Conservation (phyloP, 2,888 invertebrate species). For the Calameuta pallipes region DNA sequence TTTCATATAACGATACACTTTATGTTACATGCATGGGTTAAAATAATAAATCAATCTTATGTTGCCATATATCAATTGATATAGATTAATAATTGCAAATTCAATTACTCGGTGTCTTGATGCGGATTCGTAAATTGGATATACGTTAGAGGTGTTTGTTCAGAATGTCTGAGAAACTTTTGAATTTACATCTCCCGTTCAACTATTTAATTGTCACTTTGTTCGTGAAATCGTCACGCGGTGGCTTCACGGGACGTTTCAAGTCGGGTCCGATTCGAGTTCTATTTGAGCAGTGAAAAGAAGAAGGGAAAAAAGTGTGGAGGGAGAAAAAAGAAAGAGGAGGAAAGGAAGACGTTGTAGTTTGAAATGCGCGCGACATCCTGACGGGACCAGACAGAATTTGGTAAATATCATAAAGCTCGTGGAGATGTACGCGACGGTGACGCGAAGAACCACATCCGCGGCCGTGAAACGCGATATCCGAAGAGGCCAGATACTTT, state of each 20-base stretch:
- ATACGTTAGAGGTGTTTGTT: background rate
- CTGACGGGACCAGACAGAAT: slow-evolving; percentile 27
- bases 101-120: no score
- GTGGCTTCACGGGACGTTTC: slow-evolving; percentile 8
- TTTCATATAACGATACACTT: no score
- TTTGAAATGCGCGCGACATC: slow-evolving; percentile 11
- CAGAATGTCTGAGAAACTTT: background rate
- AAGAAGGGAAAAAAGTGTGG: background rate
- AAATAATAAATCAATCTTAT: no score
- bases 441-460: slow-evolving; percentile 26
- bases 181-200: background rate
- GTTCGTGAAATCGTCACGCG: slow-evolving; percentile 20
- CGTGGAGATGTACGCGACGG: slow-evolving; percentile 14
- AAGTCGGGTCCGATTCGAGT: slow-evolving; percentile 17
- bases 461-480: slow-evolving; percentile 50
- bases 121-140: background rate
- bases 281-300: background rate
- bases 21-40: no score
- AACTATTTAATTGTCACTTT: slow-evolving; percentile 34
- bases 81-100: no score
- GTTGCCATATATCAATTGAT: no score
- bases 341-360: slow-evolving; percentile 6
- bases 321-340: background rate
- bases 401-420: slow-evolving; percentile 37
- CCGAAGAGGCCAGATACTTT: slow-evolving; percentile 30